Conservation (phyloP, 2,888 invertebrate species). For the Marasmarcha lunaedactyla region DNA sequence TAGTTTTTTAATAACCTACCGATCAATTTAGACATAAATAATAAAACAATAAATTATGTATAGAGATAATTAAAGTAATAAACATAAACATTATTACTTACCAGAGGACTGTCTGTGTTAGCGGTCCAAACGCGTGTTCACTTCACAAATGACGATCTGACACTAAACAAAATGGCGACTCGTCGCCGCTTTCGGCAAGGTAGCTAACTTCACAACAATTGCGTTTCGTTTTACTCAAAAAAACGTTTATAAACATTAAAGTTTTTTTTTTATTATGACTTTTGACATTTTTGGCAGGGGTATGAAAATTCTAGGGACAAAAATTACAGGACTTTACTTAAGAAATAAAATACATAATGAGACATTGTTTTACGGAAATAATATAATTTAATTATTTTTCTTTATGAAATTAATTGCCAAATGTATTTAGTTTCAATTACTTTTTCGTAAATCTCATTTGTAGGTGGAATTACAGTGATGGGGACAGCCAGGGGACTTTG, state of each 20-base stretch:
- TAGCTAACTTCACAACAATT: constrained; percentile 6
- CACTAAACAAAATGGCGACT: constrained; percentile 9
- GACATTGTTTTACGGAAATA: constrained; percentile 8
- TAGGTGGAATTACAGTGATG: constrained; percentile 8
- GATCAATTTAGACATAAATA: constrained; percentile 2
- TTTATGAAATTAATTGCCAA: constrained; percentile 4
- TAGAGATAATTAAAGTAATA: constrained; percentile 8
- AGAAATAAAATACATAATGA: constrained; percentile 7
- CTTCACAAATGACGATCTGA: no score
- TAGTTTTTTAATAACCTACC: constrained; percentile 4
- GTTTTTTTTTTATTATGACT: constrained; percentile 8
- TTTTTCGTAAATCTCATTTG: constrained; percentile 10
- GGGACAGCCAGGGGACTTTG: constrained; percentile 11
- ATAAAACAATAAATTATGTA: constrained; percentile 1
- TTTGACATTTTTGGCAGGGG: constrained; percentile 12
- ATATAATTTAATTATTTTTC: constrained; percentile 9
- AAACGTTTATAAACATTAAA: constrained; percentile 7
- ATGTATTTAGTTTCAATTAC: constrained; percentile 8
- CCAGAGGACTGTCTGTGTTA: constrained; percentile 10
- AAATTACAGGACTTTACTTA: constrained; percentile 6
- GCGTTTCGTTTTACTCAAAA: constrained; percentile 4
- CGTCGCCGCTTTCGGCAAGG: constrained; percentile 4
- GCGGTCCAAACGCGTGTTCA: constrained; percentile 7
- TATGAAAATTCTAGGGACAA: constrained; percentile 12
- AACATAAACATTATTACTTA: constrained; percentile 8